Evolutionary conservation across 1,140 invertebrate genomes (phyloP).

Genomic region (Eriocheir sinensis): DNA sequence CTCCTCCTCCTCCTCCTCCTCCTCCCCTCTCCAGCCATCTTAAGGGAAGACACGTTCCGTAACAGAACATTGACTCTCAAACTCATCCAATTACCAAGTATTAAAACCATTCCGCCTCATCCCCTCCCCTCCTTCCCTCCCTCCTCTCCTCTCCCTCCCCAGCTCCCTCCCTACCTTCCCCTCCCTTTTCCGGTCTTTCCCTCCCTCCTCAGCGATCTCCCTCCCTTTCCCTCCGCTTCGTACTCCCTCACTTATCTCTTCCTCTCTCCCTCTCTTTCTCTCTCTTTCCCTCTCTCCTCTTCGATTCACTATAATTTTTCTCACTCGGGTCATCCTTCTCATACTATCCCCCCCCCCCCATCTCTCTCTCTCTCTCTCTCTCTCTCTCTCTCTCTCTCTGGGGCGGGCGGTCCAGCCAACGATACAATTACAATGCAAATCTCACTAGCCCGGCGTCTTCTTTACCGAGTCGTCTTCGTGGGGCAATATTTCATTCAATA

Average conservation of each 20-base stretch:
- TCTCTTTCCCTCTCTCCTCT: background rate
- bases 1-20: conserved; percentile 19
- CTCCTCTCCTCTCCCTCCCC: background rate
- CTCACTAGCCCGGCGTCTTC: conserved; percentile 71
- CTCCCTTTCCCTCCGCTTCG: background rate
- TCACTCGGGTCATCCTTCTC: background rate
- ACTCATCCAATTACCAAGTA: conserved; percentile 73
- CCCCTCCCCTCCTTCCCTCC: conserved; percentile 24
- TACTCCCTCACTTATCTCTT: background rate
- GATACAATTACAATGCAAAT: conserved; percentile 78
- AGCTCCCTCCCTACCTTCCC: conserved; percentile 16
- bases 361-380: conserved; percentile 3
- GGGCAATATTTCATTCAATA: conserved; percentile 78
- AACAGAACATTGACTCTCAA: conserved; percentile 68
- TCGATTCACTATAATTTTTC: background rate
- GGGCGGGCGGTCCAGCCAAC: conserved; percentile 53
- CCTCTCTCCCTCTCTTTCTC: background rate
- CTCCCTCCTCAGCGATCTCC: background rate
- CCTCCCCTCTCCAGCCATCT: background rate
- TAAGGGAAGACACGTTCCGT: conserved; percentile 54
- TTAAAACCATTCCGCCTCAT: conserved; percentile 61
- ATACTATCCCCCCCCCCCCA: background rate
- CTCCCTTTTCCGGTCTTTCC: background rate
- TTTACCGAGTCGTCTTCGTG: conserved; percentile 69
- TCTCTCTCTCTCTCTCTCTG: conserved; percentile 32